Evolutionary conservation across 2,888 invertebrate genomes (phyloP), one percentile per base, ranked within the genome.

Genomic region (Yponomeuta plumbellus): DNA sequence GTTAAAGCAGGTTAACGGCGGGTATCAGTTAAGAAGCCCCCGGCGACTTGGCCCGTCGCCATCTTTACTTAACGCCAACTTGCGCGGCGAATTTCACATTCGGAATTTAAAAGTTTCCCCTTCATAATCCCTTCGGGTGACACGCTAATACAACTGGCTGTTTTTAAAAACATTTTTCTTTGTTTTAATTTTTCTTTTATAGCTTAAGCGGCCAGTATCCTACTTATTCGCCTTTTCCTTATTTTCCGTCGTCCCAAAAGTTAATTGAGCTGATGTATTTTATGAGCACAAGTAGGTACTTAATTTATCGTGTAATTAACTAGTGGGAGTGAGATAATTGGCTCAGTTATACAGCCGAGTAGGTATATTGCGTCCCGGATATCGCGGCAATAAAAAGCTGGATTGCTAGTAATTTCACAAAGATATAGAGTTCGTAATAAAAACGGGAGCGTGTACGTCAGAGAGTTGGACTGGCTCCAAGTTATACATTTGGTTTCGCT

Each of bases 1-100:
- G 76, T 75, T 75, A 75, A 76, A 76, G 76, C 77, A 77, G 75
- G 74, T 75, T 77, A 77, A 77, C 72, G 76, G 11, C 11, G 58
- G 58, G 23, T 59, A 22, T 70, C 73, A 70, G 73, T 69, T 66
- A 67, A 59, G 23, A 23, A 59, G 59, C 59, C 44, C 44, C 21
- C 20, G 57, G 66, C 66, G 64, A 67, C 61, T 62, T 70, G 70
- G 70, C 69, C n/a, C 22, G 6, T 39, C 44, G 68, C 68, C 68
- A 69, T 66, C 44, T 52, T 52, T 52, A 52, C 44, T 44, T 44
- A 44, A 10, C 44, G 44, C 44, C 44, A 52, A 52, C 44, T 52
- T 17, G 44, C 17, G 44, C 17, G 13, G 44, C 17, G 13, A 52
- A 52, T 17, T 52, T 13, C 44, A 52, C 44, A 52, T 52, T 52